These are phyloP conservation scores for Bergia sp. DNA, from an alignment of 92 coral and sea anemone genomes.

Conservation along the genomic window DNA sequence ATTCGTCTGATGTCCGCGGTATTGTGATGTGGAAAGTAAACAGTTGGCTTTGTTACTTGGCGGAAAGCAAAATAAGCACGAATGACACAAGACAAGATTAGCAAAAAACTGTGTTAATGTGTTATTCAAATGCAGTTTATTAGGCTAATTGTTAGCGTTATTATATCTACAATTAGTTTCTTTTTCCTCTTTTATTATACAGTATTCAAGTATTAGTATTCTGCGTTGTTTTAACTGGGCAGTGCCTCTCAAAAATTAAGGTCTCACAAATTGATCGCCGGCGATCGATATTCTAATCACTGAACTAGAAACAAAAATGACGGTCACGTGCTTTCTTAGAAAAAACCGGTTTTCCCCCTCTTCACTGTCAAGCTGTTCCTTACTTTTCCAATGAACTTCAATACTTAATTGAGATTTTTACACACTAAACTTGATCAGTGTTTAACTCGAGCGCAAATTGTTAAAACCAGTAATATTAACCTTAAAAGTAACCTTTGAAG, in stretches of 20 bases:
- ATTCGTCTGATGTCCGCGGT: too few relatives aligned
- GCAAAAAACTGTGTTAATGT: background rate
- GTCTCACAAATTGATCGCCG: background rate
- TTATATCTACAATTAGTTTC: background rate
- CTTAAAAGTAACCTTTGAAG: background rate
- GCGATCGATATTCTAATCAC: background rate
- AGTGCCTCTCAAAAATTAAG: background rate
- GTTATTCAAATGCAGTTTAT: conserved; percentile 8
- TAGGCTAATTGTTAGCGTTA: background rate
- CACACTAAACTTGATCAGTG: background rate
- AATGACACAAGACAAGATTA: background rate
- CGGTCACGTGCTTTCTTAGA: background rate
- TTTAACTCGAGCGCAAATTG: background rate
- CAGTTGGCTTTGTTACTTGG: too few relatives aligned
- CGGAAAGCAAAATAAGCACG: background rate
- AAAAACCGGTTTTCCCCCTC: background rate
- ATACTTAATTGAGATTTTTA: background rate
- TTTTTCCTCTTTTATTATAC: background rate
- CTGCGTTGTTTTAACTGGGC: background rate
- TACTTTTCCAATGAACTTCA: background rate
- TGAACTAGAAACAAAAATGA: background rate
- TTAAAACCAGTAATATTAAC: background rate
- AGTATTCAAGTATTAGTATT: background rate
- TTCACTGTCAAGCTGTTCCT: background rate
- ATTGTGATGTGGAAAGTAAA: too few relatives aligned